Evolutionary conservation across 2,888 invertebrate genomes (phyloP).

Genomic region (Oligia latruncula): DNA sequence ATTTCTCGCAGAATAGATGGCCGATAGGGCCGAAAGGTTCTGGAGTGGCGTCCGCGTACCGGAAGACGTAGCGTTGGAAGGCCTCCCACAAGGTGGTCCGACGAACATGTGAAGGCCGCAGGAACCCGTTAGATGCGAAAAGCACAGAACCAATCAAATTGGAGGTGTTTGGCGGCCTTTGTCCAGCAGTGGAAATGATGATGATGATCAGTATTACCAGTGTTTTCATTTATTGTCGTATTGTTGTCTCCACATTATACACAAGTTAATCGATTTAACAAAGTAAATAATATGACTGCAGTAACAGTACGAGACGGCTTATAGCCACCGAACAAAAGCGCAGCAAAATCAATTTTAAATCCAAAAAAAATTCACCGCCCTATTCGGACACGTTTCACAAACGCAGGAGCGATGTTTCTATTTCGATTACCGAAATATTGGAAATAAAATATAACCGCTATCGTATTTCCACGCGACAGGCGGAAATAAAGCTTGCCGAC

Average conservation of each 20-base stretch:
- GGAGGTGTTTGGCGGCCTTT: too few species aligned
- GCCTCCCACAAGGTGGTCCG: too few species aligned
- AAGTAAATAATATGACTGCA: background rate
- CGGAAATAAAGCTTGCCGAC: constrained; percentile 88
- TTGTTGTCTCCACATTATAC: background rate
- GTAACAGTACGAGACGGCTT: constrained; percentile 6
- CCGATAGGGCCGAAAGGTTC: too few species aligned
- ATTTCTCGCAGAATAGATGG: too few species aligned
- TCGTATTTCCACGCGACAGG: constrained; percentile 86
- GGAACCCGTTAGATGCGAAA: too few species aligned
- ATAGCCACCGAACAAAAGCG: constrained; percentile 24
- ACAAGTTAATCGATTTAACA: background rate
- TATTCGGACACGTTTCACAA: constrained; percentile 71
- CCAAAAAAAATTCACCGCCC: constrained; percentile 60
- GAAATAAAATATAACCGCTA: constrained; percentile 85
- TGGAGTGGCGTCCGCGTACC: too few species aligned
- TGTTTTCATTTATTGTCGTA: background rate
- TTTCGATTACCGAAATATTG: constrained; percentile 84
- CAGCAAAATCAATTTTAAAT: constrained; percentile 52
- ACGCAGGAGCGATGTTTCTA: constrained; percentile 77
- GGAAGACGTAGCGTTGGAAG: too few species aligned
- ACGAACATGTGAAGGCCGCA: too few species aligned
- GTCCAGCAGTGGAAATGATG: too few species aligned
- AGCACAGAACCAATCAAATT: too few species aligned
- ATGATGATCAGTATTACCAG: too few species aligned